Base-by-base conservation (phyloP, 2,888 invertebrate species). In the Cynaeus angustus region DNA sequence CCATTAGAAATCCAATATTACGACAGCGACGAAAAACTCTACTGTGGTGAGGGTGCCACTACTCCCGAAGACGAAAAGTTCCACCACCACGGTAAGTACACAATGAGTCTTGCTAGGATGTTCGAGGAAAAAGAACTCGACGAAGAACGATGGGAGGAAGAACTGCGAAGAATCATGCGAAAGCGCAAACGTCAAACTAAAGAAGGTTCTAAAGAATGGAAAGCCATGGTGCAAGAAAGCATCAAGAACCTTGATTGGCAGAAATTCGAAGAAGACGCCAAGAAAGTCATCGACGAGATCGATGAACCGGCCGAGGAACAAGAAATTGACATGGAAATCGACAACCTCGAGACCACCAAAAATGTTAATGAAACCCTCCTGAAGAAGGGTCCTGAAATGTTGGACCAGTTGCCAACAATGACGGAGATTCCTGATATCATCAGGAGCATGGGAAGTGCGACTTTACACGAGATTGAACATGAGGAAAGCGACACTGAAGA, bases 41-140 rank as follows among this genome's bases (percentile, higher is more conserved):
- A 85, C 77, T 91, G 92, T 79, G 94, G 94, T 0, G 90, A 92
- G 80, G 94, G 93, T 7, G 89, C 91, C 0, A 83, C 92, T 0
- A 88, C 87, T 74, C 89, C 89, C 70, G 88, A 90, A 43, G 90
- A 84, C 68, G 84, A 84, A 79, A 81, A 83, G 65, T 80, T 81
- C 55, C 85, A 85, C 67, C 85, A 85, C 66, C 84, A 85, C 71
- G 85, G 89, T 52, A 90, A 91, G 80, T 86, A 89, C 64, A 88
- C 89, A n/a, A 88, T 90, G 75, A 89, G 90, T 52, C 81, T 92
- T 14, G 90, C 89, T 53, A 91, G 91, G 85, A 91, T 93, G 77
- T 94, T 94, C 83, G 93, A 94, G 85, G 92, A 91, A 59, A 93
- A 93, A 83, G 92, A 93, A 81, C 89, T 87, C 74, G 86, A 89